Percentiles rank a stretch among this genome's conserved stretches.
Evolutionary conservation across 2,888 invertebrate genomes (phyloP).

Genomic region (Graphium colonna): DNA sequence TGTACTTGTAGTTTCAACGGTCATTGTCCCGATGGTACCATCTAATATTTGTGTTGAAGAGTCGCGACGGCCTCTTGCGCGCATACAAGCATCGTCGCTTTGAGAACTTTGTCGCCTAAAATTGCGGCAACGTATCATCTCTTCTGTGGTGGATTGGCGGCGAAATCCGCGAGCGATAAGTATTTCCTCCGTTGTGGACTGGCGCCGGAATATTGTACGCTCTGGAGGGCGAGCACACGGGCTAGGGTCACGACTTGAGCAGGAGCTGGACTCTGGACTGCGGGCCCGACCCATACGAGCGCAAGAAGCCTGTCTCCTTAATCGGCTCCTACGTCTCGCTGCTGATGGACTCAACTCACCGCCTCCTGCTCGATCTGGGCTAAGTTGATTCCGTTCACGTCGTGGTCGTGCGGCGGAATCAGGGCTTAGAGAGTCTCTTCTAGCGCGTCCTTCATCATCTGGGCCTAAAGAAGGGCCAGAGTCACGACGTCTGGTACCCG

Average conservation of each 20-base stretch:
- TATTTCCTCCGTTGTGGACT: conserved; percentile 95
- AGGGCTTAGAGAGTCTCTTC: conserved; percentile 93
- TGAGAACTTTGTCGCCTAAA: conserved; percentile 94
- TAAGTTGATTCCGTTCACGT: conserved; percentile 88
- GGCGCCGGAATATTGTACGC: conserved; percentile 88
- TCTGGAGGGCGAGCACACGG: conserved; percentile 84
- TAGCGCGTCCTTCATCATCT: conserved; percentile 87
- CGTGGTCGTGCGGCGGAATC: conserved; percentile 90
- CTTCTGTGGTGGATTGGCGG: conserved; percentile 94
- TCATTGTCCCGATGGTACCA: conserved; percentile 95
- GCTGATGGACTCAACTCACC: conserved; percentile 89
- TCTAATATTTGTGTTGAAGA: conserved; percentile 95
- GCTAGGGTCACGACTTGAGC: conserved; percentile 91
- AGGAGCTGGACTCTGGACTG: conserved; percentile 87
- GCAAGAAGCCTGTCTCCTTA: conserved; percentile 90
- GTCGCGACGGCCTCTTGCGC: conserved; percentile 87
- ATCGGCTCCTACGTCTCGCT: conserved; percentile 83
- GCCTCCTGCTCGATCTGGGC: conserved; percentile 89
- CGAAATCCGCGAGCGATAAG: conserved; percentile 93
- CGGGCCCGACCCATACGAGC: conserved; percentile 80
- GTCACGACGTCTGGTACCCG: conserved; percentile 84
- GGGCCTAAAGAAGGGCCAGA: conserved; percentile 93
- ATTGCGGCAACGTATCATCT: conserved; percentile 94
- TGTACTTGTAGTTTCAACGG: conserved; percentile 94
- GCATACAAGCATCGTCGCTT: conserved; percentile 88